Percentiles rank a stretch among this genome's conserved stretches.
Evolutionary conservation across 2,113 vertebrate genomes (phyloP).

Genomic region (Lasiurus borealis): DNA sequence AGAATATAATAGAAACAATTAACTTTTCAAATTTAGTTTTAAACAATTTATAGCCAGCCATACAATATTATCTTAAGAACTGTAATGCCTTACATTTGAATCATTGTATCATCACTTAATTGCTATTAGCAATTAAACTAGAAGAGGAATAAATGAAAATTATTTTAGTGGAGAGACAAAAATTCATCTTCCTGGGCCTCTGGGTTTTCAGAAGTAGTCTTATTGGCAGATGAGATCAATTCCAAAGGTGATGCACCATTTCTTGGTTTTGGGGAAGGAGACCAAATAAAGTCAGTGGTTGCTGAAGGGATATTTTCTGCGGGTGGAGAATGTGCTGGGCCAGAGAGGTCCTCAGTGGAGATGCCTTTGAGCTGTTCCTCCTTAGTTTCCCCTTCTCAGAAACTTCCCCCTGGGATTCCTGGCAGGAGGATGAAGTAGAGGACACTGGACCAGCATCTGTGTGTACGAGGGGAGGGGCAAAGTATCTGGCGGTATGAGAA

Average conservation of each 20-base stretch:
- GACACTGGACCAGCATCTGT: background rate
- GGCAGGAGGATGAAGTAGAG: background rate
- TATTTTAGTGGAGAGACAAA: background rate
- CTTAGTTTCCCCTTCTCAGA: background rate
- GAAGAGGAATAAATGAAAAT: conserved; percentile 15
- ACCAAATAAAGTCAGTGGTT: background rate
- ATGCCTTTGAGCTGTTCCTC: background rate
- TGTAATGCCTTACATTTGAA: background rate
- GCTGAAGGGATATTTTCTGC: background rate
- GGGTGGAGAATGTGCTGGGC: background rate
- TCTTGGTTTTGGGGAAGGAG: background rate
- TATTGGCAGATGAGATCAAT: background rate
- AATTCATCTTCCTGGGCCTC: background rate
- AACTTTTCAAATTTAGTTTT: conserved; percentile 42
- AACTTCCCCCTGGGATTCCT: background rate
- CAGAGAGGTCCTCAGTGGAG: background rate
- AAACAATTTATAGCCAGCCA: conserved; percentile 50
- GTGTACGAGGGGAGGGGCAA: background rate
- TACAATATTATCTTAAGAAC: conserved; percentile 35
- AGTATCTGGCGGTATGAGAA: background rate
- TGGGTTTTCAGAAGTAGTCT: background rate
- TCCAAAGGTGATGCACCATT: background rate
- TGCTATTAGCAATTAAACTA: conserved; percentile 33
- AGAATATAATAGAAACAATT: conserved; percentile 43
- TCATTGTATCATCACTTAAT: conserved; percentile 46